A percentile compares a stretch with the other conserved stretches of the same genome.
These are phyloP conservation scores for Pangasius macronema DNA, from an alignment of 2,797 vertebrate genomes.

Conservation along the genomic window DNA sequence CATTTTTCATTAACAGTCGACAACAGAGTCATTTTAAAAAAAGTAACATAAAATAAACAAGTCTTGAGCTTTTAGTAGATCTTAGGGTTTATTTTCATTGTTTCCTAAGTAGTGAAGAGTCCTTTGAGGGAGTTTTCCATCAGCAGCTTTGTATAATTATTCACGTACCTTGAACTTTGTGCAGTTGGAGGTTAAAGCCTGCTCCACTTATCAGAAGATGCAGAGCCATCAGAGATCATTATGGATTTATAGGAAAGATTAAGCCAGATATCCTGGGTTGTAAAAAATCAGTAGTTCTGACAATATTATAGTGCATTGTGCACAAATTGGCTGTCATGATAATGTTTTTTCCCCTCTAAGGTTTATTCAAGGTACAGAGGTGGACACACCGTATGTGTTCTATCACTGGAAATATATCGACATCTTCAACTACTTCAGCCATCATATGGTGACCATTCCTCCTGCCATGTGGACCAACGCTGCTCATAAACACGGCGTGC, in stretches of 20 bases:
- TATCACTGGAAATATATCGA: slow-evolving; percentile 95
- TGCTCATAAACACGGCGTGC: slow-evolving; percentile 86
- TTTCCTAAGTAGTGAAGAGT: background rate
- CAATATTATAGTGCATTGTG: background rate
- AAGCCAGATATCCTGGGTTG: background rate
- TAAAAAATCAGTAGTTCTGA: background rate
- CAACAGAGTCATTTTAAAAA: background rate
- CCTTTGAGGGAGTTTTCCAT: background rate
- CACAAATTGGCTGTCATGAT: background rate
- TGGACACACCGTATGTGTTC: slow-evolving; percentile 80
- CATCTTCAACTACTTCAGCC: slow-evolving; percentile 95
- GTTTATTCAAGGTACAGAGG: slow-evolving; percentile 84
- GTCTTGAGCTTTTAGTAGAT: background rate
- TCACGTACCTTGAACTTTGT: background rate
- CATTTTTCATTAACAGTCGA: background rate
- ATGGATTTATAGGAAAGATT: background rate
- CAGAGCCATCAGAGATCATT: background rate
- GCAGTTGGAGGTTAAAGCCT: too few species aligned
- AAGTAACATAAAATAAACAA: too few species aligned
- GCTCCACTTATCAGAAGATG: background rate
- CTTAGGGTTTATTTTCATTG: background rate
- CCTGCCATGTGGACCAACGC: slow-evolving; percentile 91
- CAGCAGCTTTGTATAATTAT: background rate
- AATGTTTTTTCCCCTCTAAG: slow-evolving; percentile 62
- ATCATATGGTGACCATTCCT: slow-evolving; percentile 86